Percentiles rank a stretch among this genome's conserved stretches.
phyloP scores from a whole-genome alignment of 2,113 vertebrate genomes.

The Oncorhynchus gorbuscha region DNA sequence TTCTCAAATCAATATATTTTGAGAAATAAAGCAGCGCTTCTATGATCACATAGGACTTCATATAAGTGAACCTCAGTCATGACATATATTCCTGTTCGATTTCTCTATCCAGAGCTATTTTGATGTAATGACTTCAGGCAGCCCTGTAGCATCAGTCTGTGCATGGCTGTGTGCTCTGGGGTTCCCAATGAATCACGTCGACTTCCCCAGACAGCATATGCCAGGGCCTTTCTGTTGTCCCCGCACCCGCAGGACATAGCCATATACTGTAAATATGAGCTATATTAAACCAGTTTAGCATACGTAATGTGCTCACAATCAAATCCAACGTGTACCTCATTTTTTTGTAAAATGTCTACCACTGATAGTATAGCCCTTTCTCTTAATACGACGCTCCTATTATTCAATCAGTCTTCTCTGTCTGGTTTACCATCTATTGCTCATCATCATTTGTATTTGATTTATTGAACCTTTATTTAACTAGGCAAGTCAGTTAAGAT shows the following conservation, averaged over 20 bases:
- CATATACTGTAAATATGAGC: constrained; percentile 43
- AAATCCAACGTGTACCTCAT: neutral
- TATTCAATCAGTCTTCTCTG: constrained; percentile 12
- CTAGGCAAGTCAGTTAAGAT: too few species aligned
- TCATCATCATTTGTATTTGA: too few species aligned
- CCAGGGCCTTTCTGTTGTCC: constrained; percentile 18
- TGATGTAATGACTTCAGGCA: constrained; percentile 31
- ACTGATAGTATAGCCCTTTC: neutral
- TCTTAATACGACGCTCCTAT: neutral
- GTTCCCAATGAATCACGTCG: constrained; percentile 36
- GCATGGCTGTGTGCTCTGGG: constrained; percentile 19
- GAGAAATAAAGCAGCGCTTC: neutral
- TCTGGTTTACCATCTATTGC: neutral
- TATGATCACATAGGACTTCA: neutral
- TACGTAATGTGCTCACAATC: constrained; percentile 25
- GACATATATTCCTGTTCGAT: constrained; percentile 10
- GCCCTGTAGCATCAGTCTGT: constrained; percentile 20
- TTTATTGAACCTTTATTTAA: too few species aligned
- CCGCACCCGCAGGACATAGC: constrained; percentile 30
- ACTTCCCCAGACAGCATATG: constrained; percentile 32
- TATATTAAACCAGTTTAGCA: constrained; percentile 35
- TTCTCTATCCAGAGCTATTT: constrained; percentile 21
- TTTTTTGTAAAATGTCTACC: neutral
- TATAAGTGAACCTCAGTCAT: neutral
- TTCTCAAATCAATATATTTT: too few species aligned